phyloP scores from a whole-genome alignment of 2,113 vertebrate genomes.

The Tiliqua scincoides region DNA sequence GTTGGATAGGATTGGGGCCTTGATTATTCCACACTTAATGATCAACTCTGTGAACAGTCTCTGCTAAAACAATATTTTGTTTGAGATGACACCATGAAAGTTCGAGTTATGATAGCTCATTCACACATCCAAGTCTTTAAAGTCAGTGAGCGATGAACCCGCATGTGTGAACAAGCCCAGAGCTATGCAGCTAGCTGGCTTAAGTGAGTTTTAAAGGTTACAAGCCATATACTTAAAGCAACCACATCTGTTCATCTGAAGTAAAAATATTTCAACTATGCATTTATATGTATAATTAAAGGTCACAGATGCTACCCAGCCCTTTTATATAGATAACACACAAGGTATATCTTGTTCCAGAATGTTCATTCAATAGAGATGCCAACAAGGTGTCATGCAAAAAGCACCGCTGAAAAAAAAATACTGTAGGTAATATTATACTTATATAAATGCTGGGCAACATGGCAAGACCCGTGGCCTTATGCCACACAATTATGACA shows the following conservation, averaged over 20 bases:
- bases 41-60: background rate
- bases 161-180: background rate
- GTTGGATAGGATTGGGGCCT: too few relatives aligned
- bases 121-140: background rate
- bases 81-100: background rate
- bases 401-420: background rate
- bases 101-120: background rate
- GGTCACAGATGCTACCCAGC: background rate
- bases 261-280: background rate
- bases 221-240: background rate
- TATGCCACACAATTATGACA: background rate
- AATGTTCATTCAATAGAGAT: background rate
- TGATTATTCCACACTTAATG: background rate
- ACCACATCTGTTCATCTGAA: background rate
- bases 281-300: background rate
- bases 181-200: background rate
- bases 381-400: background rate
- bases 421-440: background rate
- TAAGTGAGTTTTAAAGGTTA: background rate
- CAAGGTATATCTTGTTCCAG: background rate
- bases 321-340: background rate
- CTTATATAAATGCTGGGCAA: background rate
- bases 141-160: background rate
- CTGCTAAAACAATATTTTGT: background rate
- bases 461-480: background rate